A percentile compares a stretch with the other conserved stretches of the same genome.
These are phyloP conservation scores for Procavia capensis DNA, from an alignment of 2,113 vertebrate species.

Conservation along the genomic window DNA sequence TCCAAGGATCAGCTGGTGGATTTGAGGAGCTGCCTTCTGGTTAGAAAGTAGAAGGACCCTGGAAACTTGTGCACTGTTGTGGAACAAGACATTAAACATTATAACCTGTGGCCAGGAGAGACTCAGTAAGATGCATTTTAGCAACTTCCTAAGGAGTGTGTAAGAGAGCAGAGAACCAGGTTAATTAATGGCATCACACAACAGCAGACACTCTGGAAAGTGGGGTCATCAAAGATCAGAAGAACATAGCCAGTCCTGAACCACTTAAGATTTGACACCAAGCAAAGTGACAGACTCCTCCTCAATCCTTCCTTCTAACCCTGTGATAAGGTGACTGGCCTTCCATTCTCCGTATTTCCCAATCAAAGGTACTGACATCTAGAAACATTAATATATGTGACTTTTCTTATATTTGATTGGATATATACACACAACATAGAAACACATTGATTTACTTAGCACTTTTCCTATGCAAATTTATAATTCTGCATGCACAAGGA, in stretches of 20 bases:
- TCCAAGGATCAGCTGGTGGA: too few relatives aligned
- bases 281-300: not conserved
- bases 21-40: too few relatives aligned
- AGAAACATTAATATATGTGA: not conserved
- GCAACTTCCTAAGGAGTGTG: not conserved
- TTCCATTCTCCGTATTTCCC: not conserved
- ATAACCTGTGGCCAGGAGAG: not conserved
- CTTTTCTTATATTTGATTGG: not conserved
- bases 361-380: not conserved
- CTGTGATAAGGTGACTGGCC: not conserved
- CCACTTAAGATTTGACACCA: not conserved
- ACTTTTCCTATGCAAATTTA: not conserved
- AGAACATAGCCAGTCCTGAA: not conserved
- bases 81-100: not conserved
- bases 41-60: not conserved
- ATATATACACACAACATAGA: not conserved
- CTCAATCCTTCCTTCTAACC: not conserved
- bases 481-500: not conserved
- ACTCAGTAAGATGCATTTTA: not conserved
- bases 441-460: not conserved
- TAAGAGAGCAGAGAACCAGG: not conserved
- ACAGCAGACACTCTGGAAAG: not conserved
- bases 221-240: not conserved
- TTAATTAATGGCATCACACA: fast-evolving
- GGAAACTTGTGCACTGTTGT: not conserved